phyloP scores from a whole-genome alignment of 2,797 vertebrate species.

The Oreortyx pictus region DNA sequence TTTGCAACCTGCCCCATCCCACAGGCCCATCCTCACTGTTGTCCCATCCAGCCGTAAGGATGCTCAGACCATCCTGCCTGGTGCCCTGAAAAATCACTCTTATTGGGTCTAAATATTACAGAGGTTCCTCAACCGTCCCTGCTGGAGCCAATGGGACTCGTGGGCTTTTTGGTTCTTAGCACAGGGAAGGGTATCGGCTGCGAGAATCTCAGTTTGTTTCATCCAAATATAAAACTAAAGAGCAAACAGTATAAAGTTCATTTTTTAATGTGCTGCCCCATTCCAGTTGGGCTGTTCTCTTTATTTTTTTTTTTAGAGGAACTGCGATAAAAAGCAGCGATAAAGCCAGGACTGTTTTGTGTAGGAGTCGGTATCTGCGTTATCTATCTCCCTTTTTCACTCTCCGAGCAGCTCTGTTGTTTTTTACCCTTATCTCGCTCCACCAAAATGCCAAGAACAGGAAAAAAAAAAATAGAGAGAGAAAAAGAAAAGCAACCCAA shows the following conservation, averaged over 20 bases:
- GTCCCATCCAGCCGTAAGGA: rapidly evolving
- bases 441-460: constrained; percentile 98
- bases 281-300: constrained; percentile 79
- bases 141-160: neutral
- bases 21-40: too few relatives aligned
- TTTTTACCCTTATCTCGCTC: constrained; percentile 93
- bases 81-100: neutral
- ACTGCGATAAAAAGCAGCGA: constrained; percentile 91
- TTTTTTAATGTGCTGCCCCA: constrained; percentile 81
- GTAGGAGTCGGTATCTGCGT: constrained; percentile 93
- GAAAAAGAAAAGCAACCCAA: constrained; percentile 78
- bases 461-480: constrained; percentile 84
- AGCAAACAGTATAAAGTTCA: constrained; percentile 77
- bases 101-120: neutral
- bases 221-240: constrained; percentile 82
- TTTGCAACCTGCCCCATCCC: neutral
- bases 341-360: constrained; percentile 90
- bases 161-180: neutral
- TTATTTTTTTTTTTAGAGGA: constrained; percentile 74
- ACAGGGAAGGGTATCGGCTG: constrained; percentile 7
- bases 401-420: constrained; percentile 92
- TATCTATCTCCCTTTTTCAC: constrained; percentile 96
- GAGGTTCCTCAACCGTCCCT: neutral
- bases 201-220: constrained; percentile 39
- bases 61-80: rapidly evolving